Conservation (phyloP, 2,888 invertebrate genomes). For the Pollenia labialis region DNA sequence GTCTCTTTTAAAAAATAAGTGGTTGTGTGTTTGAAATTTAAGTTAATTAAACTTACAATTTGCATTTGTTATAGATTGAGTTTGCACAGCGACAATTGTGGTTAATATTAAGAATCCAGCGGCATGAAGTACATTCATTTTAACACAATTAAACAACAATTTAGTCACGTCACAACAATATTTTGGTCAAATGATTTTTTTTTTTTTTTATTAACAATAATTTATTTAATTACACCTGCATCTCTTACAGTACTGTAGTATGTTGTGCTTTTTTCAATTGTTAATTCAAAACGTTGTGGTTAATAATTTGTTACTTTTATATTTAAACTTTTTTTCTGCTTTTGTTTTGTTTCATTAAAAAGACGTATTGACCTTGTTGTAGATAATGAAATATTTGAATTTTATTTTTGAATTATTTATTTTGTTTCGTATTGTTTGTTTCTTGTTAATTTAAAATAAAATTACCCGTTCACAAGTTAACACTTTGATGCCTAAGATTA, state of each 20-base stretch:
- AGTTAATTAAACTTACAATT: constrained; percentile 61
- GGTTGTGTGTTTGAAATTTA: not conserved
- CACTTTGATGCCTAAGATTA: constrained; percentile 65
- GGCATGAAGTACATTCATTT: constrained; percentile 57
- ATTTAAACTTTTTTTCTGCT: not conserved
- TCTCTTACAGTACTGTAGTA: constrained; percentile 12
- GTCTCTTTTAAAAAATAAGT: not conserved
- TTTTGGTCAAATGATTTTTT: not conserved
- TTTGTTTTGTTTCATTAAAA: constrained; percentile 16
- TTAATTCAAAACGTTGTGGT: constrained; percentile 35
- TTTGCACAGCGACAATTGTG: constrained; percentile 38
- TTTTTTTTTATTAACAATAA: constrained; percentile 21
- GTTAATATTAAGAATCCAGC: constrained; percentile 42
- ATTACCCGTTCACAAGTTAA: constrained; percentile 44
- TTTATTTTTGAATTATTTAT: constrained; percentile 12
- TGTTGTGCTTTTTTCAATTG: constrained; percentile 19
- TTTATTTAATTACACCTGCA: constrained; percentile 48
- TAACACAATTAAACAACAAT: constrained; percentile 33
- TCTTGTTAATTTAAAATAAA: constrained; percentile 37
- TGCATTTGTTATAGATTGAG: constrained; percentile 52
- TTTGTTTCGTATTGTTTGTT: constrained; percentile 30
- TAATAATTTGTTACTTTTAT: constrained; percentile 22
- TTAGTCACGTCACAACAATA: constrained; percentile 47
- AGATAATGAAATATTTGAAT: not conserved
- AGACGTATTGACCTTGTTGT: constrained; percentile 50